phyloP scores from a whole-genome alignment of 2,888 invertebrate species.

The Pogonocherus hispidulus region DNA sequence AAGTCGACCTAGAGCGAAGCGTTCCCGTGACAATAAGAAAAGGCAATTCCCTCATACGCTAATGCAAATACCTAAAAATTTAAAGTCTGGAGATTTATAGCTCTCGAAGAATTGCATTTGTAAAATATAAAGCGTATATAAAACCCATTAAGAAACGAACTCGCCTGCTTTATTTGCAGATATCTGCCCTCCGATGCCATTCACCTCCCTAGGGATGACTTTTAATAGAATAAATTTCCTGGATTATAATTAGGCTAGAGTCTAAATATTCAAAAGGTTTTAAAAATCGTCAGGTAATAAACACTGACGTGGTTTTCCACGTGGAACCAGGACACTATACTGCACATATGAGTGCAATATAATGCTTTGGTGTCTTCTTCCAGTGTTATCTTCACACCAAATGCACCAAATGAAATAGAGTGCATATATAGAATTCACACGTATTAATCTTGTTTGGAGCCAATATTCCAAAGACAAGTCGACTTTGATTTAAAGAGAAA shows the following conservation, averaged over 20 bases:
- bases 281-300: no score
- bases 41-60: conserved; percentile 13
- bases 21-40: conserved; percentile 10
- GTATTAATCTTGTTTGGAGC: no score
- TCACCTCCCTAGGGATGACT: conserved; percentile 12
- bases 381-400: no score
- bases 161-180: conserved; percentile 34
- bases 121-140: conserved; percentile 60
- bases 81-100: conserved; percentile 14
- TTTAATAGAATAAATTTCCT: conserved; percentile 27
- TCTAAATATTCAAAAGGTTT: not conserved
- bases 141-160: conserved; percentile 61
- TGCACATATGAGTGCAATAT: no score
- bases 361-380: no score
- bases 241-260: conserved; percentile 2
- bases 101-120: conserved; percentile 60
- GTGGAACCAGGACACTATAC: no score
- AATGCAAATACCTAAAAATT: conserved; percentile 23
- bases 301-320: no score
- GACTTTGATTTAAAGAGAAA: no score
- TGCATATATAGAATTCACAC: no score
- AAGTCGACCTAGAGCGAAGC: conserved; percentile 3
- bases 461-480: no score
- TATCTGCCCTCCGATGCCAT: conserved; percentile 25
- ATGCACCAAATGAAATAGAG: no score